These are phyloP conservation scores for Tetrapedia diversipes DNA, from an alignment of 2,888 invertebrate species.

Conservation along the genomic window DNA sequence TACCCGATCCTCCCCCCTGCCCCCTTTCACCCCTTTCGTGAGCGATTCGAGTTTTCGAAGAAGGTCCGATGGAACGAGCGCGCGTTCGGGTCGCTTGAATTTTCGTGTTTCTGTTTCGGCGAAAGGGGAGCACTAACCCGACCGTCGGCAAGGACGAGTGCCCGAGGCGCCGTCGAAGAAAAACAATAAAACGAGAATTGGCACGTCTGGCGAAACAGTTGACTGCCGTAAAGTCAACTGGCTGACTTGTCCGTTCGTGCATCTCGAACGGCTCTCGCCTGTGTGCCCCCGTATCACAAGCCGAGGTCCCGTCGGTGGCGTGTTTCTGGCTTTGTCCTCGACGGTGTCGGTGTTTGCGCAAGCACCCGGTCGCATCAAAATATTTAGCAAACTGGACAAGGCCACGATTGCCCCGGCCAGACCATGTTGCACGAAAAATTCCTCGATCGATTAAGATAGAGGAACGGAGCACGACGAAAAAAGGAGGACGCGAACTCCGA, in stretches of 20 bases:
- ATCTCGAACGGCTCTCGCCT: no score
- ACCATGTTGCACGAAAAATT: no score
- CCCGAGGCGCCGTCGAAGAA: constrained; percentile 63
- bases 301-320: neutral
- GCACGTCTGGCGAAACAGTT: constrained; percentile 73
- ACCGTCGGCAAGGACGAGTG: constrained; percentile 68
- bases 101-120: constrained; percentile 57
- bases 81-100: no score
- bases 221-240: constrained; percentile 70
- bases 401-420: no score
- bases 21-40: no score
- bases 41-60: no score
- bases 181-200: constrained; percentile 71
- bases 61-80: no score
- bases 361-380: neutral
- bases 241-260: constrained; percentile 56
- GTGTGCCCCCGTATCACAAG: constrained; percentile 27
- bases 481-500: no score
- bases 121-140: constrained; percentile 68
- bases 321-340: constrained; percentile 5
- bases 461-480: neutral
- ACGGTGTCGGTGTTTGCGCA: neutral
- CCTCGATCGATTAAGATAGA: neutral
- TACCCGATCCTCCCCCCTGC: no score
- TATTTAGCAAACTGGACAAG: neutral